A percentile compares a stretch with the other conserved stretches of the same genome.
phyloP scores from a whole-genome alignment of 2,797 vertebrate species.

The Xiphophorus birchmanni region DNA sequence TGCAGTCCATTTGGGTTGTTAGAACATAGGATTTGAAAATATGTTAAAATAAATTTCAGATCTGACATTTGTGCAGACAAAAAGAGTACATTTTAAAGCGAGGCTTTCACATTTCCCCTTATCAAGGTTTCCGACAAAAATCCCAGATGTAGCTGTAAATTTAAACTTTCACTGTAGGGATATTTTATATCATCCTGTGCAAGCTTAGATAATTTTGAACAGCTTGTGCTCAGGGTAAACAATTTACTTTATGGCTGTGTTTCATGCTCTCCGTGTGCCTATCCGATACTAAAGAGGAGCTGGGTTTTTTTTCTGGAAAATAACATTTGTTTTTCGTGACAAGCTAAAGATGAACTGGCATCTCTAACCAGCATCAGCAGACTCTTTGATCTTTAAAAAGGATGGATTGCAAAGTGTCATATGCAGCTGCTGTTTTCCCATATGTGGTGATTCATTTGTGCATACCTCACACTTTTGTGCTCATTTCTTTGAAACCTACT shows the following conservation, averaged over 20 bases:
- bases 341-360: neutral
- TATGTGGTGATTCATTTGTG: neutral
- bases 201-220: neutral
- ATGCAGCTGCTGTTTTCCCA: neutral
- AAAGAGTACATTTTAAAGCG: neutral
- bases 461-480: neutral
- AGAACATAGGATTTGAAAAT: neutral
- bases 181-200: neutral
- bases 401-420: neutral
- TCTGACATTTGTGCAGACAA: neutral
- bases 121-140: neutral
- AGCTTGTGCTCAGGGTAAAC: neutral
- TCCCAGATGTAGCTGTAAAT: neutral
- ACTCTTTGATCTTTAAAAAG: neutral
- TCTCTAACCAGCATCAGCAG: neutral
- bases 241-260: neutral
- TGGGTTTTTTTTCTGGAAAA: neutral
- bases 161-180: neutral
- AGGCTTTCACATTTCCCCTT: neutral
- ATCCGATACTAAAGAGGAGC: neutral
- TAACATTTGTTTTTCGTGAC: neutral
- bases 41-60: neutral
- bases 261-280: neutral
- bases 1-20: neutral
- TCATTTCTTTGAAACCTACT: neutral